phyloP scores from a whole-genome alignment of 2,888 invertebrate genomes.

The Orthosia cruda region DNA sequence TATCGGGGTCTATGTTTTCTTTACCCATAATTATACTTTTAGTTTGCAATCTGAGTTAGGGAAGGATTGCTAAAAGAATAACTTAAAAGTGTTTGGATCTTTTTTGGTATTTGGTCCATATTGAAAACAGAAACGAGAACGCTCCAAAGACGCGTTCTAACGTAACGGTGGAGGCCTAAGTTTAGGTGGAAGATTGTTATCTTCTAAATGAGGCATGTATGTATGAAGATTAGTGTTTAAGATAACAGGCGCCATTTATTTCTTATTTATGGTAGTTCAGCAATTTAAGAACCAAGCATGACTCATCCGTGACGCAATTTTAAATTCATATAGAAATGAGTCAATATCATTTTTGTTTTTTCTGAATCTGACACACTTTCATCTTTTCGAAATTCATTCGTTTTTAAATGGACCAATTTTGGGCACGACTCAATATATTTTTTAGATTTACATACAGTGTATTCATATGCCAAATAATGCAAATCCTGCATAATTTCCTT shows the following conservation, averaged over 20 bases:
- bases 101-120: neutral
- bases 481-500: slow-evolving; percentile 20
- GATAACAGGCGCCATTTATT: neutral
- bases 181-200: slow-evolving; percentile 13
- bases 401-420: neutral
- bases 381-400: neutral
- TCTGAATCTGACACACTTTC: neutral
- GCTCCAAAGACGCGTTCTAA: neutral
- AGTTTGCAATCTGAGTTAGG: neutral
- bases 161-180: neutral
- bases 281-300: neutral
- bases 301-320: neutral
- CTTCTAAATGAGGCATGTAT: slow-evolving; percentile 1
- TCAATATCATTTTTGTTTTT: neutral
- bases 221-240: neutral
- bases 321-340: neutral
- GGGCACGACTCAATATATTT: slow-evolving; percentile 6
- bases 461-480: neutral
- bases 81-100: neutral
- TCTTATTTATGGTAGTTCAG: neutral
- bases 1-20: neutral
- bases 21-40: neutral
- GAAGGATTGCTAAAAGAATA: neutral
- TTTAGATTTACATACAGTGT: neutral
- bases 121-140: neutral